Evolutionary conservation across 2,888 invertebrate genomes (phyloP).

Genomic region (Heliconius aoede): DNA sequence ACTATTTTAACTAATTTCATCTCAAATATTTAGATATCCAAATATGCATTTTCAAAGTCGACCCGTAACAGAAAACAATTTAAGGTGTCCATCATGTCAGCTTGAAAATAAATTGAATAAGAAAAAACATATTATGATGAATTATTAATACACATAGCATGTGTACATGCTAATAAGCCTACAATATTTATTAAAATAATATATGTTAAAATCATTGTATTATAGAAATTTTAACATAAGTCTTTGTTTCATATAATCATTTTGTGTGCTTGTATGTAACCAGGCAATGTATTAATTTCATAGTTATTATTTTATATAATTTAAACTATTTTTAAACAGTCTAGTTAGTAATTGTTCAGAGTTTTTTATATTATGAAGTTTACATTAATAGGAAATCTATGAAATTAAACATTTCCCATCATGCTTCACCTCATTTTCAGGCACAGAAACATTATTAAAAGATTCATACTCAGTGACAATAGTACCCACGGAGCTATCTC

Average conservation of each 20-base stretch:
- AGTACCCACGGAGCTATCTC: slow-evolving; percentile 85
- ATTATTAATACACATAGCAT: too few species aligned
- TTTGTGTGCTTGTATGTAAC: slow-evolving; percentile 39
- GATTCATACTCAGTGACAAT: slow-evolving; percentile 85
- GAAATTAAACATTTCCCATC: slow-evolving; percentile 45
- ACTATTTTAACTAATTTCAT: too few species aligned
- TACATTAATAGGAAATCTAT: neutral
- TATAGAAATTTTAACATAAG: too few species aligned
- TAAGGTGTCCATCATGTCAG: too few species aligned
- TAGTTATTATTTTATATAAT: neutral
- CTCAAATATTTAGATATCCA: too few species aligned
- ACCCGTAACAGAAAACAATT: too few species aligned
- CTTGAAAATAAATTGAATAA: too few species aligned
- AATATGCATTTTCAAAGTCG: too few species aligned
- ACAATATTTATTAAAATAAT: neutral
- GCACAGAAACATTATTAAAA: slow-evolving; percentile 76
- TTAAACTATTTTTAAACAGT: too few species aligned
- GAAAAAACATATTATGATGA: too few species aligned
- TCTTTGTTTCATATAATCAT: slow-evolving; percentile 35
- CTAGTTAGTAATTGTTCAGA: too few species aligned
- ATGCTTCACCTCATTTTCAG: slow-evolving; percentile 65
- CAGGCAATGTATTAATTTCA: slow-evolving; percentile 27
- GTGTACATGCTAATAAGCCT: too few species aligned
- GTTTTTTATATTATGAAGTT: neutral
- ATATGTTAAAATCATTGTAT: neutral